A percentile compares a stretch with the other conserved stretches of the same genome.
These are phyloP conservation scores for Leptarthrus brevirostris DNA, from an alignment of 2,888 invertebrate species.

Conservation along the genomic window DNA sequence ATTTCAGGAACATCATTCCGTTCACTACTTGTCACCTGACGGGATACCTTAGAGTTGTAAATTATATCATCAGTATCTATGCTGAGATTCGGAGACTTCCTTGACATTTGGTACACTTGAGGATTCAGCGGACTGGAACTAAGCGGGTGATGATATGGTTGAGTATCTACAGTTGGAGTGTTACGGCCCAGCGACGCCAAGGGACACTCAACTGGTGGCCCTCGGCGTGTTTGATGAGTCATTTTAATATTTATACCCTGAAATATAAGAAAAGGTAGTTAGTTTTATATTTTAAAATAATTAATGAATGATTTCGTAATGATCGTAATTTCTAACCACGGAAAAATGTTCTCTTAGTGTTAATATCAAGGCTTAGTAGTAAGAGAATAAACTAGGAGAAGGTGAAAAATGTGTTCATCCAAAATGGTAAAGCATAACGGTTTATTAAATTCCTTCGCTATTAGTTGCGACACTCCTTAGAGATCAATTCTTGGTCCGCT, in stretches of 20 bases:
- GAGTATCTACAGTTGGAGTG: slow-evolving; percentile 64
- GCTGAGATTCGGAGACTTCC: slow-evolving; percentile 65
- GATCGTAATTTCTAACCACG: too few species aligned
- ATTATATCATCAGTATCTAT: slow-evolving; percentile 62
- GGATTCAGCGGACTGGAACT: slow-evolving; percentile 68
- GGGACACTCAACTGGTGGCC: slow-evolving; percentile 71
- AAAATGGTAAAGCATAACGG: too few species aligned
- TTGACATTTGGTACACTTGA: slow-evolving; percentile 67
- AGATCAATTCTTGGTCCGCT: too few species aligned
- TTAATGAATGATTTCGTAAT: too few species aligned
- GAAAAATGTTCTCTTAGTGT: too few species aligned
- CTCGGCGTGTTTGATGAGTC: slow-evolving; percentile 66
- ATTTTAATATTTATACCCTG: slow-evolving; percentile 55
- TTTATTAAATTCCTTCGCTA: too few species aligned
- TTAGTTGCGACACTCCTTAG: too few species aligned
- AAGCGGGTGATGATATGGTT: slow-evolving; percentile 66
- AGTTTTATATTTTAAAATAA: too few species aligned
- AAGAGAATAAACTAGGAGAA: too few species aligned
- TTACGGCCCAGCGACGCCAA: slow-evolving; percentile 72
- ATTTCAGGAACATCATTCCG: slow-evolving; percentile 55
- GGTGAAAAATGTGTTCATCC: too few species aligned
- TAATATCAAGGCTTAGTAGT: too few species aligned
- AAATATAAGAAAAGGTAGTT: too few species aligned
- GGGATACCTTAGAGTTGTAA: slow-evolving; percentile 61
- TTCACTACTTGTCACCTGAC: slow-evolving; percentile 52